These are phyloP conservation scores for Bruchidius siliquastri DNA, from an alignment of 2,888 invertebrate species.

Conservation along the genomic window DNA sequence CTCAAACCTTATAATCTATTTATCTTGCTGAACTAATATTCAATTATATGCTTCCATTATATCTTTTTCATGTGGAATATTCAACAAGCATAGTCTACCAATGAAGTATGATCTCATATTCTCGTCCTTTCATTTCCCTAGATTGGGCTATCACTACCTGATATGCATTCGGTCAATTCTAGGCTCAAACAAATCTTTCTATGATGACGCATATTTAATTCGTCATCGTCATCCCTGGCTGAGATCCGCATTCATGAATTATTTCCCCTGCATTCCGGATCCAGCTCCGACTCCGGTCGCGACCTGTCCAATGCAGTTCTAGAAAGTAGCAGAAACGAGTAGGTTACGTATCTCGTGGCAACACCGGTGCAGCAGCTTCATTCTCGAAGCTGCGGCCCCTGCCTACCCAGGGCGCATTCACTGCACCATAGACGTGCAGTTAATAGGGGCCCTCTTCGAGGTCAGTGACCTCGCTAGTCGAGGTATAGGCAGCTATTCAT, in stretches of 20 bases:
- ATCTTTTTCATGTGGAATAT: too few relatives aligned
- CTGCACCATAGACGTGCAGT: background rate
- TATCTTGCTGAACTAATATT: too few relatives aligned
- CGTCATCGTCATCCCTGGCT: background rate
- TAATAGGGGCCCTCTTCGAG: background rate
- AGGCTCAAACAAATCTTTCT: background rate
- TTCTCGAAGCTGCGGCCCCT: background rate
- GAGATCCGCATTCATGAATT: background rate
- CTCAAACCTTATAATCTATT: too few relatives aligned
- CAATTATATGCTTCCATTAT: too few relatives aligned
- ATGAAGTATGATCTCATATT: too few relatives aligned
- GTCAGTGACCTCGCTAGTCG: background rate
- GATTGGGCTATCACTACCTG: too few relatives aligned
- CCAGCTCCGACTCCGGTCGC: background rate
- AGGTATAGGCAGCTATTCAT: background rate
- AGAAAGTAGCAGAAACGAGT: background rate
- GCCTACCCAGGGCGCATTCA: background rate
- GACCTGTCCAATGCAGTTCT: background rate
- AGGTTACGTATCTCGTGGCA: background rate
- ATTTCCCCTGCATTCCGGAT: background rate
- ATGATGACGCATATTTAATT: background rate
- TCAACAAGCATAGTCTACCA: too few relatives aligned
- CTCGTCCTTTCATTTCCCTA: too few relatives aligned
- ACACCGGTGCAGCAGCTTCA: background rate
- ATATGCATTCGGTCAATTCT: too few relatives aligned